Conservation (phyloP, 2,797 vertebrate species). For the Acanthurus leucopareius region DNA sequence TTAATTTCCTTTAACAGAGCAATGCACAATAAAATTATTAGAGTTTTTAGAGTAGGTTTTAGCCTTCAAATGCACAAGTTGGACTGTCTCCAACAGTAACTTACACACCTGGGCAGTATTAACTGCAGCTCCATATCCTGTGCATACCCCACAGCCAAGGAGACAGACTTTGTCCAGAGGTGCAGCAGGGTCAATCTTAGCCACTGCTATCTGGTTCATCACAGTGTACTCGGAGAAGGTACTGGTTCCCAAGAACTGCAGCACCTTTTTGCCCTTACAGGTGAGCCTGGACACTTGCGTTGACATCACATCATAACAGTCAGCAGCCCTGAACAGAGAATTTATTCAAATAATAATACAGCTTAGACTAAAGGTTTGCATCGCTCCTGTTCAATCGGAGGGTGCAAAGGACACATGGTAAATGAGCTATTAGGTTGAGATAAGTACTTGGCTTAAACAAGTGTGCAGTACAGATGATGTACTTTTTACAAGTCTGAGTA, state of each 20-base stretch:
- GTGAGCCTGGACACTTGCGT: slow-evolving; percentile 88
- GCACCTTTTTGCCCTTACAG: slow-evolving; percentile 91
- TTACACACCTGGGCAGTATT: slow-evolving; percentile 91
- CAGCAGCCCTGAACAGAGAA: slow-evolving; percentile 64
- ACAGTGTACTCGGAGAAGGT: slow-evolving; percentile 97
- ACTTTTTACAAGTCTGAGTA: too few species aligned
- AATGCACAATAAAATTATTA: not conserved
- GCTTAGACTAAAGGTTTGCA: not conserved
- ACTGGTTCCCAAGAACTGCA: slow-evolving; percentile 94
- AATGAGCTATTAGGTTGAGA: too few species aligned
- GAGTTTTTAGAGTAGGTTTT: not conserved
- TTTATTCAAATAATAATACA: not conserved
- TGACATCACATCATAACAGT: slow-evolving; percentile 83
- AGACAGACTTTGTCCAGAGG: slow-evolving; percentile 95
- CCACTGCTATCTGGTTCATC: slow-evolving; percentile 90
- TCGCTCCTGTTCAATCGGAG: not conserved
- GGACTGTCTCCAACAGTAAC: not conserved
- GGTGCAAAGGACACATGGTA: not conserved
- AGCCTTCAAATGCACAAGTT: not conserved
- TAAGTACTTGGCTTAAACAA: too few species aligned
- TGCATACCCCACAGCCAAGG: slow-evolving; percentile 93
- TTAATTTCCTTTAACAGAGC: not conserved
- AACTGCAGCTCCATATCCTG: slow-evolving; percentile 93
- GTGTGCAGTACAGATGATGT: too few species aligned
- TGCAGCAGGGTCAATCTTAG: slow-evolving; percentile 91